Conservation (phyloP, 2,888 invertebrate species). For the Amblyteles armatorius region DNA sequence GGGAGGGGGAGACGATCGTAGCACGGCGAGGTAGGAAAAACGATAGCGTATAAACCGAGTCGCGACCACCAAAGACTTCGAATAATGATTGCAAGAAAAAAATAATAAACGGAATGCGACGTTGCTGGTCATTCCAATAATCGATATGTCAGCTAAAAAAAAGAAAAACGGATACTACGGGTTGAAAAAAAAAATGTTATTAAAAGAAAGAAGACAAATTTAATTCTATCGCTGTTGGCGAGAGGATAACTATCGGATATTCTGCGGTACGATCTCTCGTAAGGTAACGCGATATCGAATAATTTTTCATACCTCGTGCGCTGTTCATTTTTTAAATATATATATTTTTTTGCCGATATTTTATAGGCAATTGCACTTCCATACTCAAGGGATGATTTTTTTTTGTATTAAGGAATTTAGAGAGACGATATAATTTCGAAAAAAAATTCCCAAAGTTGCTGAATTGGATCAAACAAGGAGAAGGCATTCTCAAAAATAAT, state of each 20-base stretch:
- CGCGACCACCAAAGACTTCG: constrained; percentile 48
- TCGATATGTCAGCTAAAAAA: constrained; percentile 38
- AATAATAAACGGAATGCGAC: constrained; percentile 37
- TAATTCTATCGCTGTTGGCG: constrained; percentile 26
- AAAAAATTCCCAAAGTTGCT: no score
- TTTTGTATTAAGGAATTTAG: background rate
- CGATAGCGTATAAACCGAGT: constrained; percentile 27
- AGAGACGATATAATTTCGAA: no score
- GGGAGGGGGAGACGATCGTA: constrained; percentile 27
- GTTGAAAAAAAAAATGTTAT: constrained; percentile 20
- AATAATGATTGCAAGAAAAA: constrained; percentile 61
- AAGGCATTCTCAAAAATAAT: no score
- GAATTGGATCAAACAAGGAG: no score
- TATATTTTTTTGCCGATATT: no score
- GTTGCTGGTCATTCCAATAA: constrained; percentile 51
- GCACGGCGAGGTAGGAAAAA: constrained; percentile 28
- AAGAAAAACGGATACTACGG: constrained; percentile 4
- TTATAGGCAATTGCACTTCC: background rate
- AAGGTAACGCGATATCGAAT: constrained; percentile 26
- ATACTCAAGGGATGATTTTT: background rate
- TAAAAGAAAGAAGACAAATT: constrained; percentile 34
- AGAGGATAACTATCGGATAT: constrained; percentile 33
- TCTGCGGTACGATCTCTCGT: constrained; percentile 8
- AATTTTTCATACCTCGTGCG: background rate
- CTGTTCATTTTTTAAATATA: background rate